These are phyloP conservation scores for Cyprinodon variegatus DNA, from an alignment of 2,113 vertebrate genomes.

Conservation along the genomic window DNA sequence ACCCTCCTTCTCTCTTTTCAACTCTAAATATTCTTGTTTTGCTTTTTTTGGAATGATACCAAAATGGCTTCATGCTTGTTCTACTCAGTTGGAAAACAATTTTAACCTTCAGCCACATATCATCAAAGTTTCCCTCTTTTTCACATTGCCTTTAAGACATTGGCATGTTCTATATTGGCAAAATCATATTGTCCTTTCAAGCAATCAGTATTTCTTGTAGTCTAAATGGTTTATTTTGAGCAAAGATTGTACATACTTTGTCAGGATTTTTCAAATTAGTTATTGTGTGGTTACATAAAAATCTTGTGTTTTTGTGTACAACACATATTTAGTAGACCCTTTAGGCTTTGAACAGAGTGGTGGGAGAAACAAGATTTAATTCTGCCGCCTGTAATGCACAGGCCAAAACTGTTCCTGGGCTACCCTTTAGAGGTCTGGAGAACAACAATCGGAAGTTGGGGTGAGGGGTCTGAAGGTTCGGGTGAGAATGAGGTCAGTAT, in stretches of 20 bases:
- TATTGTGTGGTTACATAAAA: background rate
- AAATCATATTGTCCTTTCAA: background rate
- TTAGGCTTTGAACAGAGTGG: background rate
- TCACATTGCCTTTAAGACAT: background rate
- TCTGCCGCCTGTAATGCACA: too few species aligned
- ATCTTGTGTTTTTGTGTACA: background rate
- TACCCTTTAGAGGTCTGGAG: too few species aligned
- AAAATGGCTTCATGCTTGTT: background rate
- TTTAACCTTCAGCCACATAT: background rate
- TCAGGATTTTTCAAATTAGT: background rate
- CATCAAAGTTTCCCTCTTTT: background rate
- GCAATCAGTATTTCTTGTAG: background rate
- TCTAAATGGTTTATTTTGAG: background rate
- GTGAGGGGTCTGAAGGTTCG: too few species aligned
- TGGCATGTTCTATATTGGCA: background rate
- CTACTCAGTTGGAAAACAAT: background rate
- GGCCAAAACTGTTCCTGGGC: too few species aligned
- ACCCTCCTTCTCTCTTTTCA: background rate
- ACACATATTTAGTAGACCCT: background rate
- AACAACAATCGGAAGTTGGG: too few species aligned
- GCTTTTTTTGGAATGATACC: background rate
- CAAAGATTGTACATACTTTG: background rate
- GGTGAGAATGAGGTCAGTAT: too few species aligned
- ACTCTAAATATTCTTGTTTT: background rate
- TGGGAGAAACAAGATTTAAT: too few species aligned